Base-by-base conservation (phyloP, 2,888 invertebrate genomes). In the Oxystoma pomonae region DNA sequence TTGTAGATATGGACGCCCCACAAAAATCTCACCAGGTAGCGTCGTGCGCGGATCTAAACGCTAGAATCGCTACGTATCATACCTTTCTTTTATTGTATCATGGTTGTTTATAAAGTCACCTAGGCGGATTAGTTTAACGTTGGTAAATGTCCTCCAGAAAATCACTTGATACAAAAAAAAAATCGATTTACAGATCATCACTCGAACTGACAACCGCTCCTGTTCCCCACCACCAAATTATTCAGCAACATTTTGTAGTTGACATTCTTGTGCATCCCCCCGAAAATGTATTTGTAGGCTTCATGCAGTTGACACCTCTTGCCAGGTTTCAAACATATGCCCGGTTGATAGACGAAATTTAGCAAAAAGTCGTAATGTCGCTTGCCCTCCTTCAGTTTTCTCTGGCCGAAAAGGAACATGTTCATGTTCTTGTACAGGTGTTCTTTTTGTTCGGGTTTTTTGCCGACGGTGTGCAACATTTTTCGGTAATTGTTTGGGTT, bases 381-480 rank as follows among this genome's bases (percentile, higher is more conserved):
- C 20, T 59, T 65, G 1, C 74, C 74, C 18, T 69, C 65, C 16
- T 53, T 59, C 1, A 72, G 51, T 49, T 65, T 57, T 19, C 66
- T 63, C 12, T 69, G 50, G 1, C 75, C 75, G 58, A 75, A 74
- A 5, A 75, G 21, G 16, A 67, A 64, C 73, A 73, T 75, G 59
- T 75, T 75, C 9, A 72, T 49, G 18, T 59, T 60, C 50, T 67
- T 65, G 55, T 65, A 73, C 7, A 59, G 21, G 50, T 53, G 35
- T 35, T 35, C 12, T 35, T 35, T 3, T n/a, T n/a, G n/a, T n/a
- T n/a, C n/a, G n/a, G n/a, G n/a, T n/a, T n/a, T n/a, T n/a, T n/a
- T n/a, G n/a, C n/a, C n/a, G n/a, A n/a, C n/a, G n/a, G n/a, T 35
- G 35, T 35, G 12, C 3, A 35, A 35, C 3, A 35, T 35, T 35